Evolutionary conservation across 2,797 vertebrate genomes (phyloP).

Genomic region (Cossypha polioptera): DNA sequence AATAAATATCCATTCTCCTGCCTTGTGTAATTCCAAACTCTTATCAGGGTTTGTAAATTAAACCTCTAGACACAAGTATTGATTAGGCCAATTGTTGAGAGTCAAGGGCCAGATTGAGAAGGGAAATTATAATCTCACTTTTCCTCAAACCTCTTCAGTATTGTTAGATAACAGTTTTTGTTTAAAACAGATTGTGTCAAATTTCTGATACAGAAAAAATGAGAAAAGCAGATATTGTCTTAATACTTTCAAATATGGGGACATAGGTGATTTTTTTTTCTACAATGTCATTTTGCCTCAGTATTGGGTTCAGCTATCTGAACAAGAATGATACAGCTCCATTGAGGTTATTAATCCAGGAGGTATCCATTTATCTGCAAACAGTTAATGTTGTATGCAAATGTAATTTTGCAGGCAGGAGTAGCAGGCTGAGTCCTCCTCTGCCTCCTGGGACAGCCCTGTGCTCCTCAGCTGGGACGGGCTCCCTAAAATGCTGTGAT

Average conservation of each 20-base stretch:
- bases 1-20: neutral
- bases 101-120: neutral
- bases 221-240: neutral
- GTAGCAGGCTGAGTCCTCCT: neutral
- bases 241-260: neutral
- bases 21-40: neutral
- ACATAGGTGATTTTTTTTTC: too few relatives aligned
- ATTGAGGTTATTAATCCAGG: neutral
- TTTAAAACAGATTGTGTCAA: neutral
- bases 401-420: neutral
- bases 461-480: neutral
- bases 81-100: neutral
- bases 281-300: neutral
- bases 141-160: neutral
- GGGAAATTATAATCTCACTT: neutral
- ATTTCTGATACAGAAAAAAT: neutral
- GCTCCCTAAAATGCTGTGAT: neutral
- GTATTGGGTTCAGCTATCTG: neutral
- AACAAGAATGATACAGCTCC: neutral
- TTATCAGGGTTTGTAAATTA: neutral
- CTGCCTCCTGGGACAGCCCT: neutral
- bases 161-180: neutral
- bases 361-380: neutral
- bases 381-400: neutral
- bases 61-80: neutral